phyloP scores from a whole-genome alignment of 2,888 invertebrate species.

The Xiphydria camelus region DNA sequence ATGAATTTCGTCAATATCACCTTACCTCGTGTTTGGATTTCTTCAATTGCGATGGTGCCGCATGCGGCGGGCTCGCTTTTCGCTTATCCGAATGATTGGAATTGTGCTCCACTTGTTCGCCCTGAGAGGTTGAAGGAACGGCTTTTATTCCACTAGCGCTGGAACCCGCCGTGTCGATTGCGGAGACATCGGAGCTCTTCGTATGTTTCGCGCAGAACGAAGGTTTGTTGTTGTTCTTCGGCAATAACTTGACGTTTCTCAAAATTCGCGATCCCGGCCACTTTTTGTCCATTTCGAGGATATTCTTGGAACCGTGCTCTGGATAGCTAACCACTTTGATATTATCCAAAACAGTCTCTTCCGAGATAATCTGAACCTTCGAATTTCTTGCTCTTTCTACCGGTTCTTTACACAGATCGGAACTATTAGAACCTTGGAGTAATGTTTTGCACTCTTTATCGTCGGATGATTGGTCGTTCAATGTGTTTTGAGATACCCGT shows the following conservation, averaged over 20 bases:
- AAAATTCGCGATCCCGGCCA: constrained; percentile 49
- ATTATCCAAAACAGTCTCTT: constrained; percentile 43
- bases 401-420: constrained; percentile 7
- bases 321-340: constrained; percentile 36
- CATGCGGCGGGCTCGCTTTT: background rate
- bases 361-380: constrained; percentile 45
- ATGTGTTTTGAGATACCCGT: too few species aligned
- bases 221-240: constrained; percentile 42
- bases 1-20: too few species aligned
- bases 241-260: constrained; percentile 49
- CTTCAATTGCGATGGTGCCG: constrained; percentile 18
- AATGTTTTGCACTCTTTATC: too few species aligned
- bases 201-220: constrained; percentile 22
- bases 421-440: constrained; percentile 18
- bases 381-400: constrained; percentile 18
- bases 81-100: background rate
- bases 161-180: constrained; percentile 19
- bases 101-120: too few species aligned
- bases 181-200: constrained; percentile 23
- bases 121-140: too few species aligned
- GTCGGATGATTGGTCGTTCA: too few species aligned
- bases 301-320: constrained; percentile 4
- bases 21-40: constrained; percentile 37
- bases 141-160: too few species aligned
- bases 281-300: constrained; percentile 20